These are phyloP conservation scores for Drosophila barbarae DNA, from an alignment of 2,888 invertebrate species.

Conservation along the genomic window DNA sequence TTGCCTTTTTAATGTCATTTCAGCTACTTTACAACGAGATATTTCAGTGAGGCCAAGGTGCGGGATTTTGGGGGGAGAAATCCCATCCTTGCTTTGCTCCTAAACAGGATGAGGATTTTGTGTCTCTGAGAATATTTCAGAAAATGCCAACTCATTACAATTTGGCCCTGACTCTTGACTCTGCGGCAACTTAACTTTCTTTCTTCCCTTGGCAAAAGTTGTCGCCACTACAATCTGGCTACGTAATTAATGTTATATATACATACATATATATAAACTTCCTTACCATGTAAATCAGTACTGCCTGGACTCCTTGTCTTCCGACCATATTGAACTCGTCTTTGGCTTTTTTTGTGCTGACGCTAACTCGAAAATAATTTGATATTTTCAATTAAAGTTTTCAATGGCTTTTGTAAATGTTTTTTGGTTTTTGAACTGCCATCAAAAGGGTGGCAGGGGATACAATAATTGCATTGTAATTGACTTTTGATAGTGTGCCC, in stretches of 20 bases:
- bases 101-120: conserved; percentile 23
- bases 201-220: conserved; percentile 21
- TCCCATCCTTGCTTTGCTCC: background rate
- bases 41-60: conserved; percentile 21
- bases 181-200: conserved; percentile 36
- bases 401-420: conserved; percentile 45
- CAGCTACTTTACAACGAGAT: conserved; percentile 63
- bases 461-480: conserved; percentile 55
- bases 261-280: conserved; percentile 23
- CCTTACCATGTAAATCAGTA: conserved; percentile 1
- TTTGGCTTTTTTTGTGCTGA: conserved; percentile 65
- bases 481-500: conserved; percentile 50
- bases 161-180: conserved; percentile 52
- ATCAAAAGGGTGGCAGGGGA: background rate
- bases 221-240: conserved; percentile 35
- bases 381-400: conserved; percentile 76
- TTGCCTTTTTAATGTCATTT: conserved; percentile 69
- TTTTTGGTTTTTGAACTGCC: conserved; percentile 10
- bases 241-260: conserved; percentile 47
- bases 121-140: conserved; percentile 50
- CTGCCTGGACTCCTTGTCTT: conserved; percentile 5
- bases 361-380: conserved; percentile 75
- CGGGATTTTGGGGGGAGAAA: background rate
- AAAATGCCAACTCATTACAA: conserved; percentile 72
- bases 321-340: conserved; percentile 29